Evolutionary conservation across 2,797 vertebrate genomes (phyloP), one percentile per base, ranked within the genome.

Genomic region (Pseudocheirus occidentalis): DNA sequence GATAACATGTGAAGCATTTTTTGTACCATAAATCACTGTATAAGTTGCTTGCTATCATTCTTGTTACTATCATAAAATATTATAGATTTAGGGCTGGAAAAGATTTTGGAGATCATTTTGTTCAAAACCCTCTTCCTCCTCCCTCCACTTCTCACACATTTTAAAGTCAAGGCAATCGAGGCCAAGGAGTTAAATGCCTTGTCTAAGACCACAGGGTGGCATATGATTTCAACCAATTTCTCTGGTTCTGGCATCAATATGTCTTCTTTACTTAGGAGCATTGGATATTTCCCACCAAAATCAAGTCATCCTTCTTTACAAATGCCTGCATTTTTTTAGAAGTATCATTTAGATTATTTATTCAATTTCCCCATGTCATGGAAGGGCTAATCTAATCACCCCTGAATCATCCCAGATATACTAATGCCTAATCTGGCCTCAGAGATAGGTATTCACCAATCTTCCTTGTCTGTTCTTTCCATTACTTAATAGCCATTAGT

Each of bases 211-310:
- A 90, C 50, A 40, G 34, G 53, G 89, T 52, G 31, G 46, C 46
- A 28, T 29, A 90, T 29, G 13, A 66, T 66, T 34, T 66, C 59
- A 73, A 73, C 62, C 14, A 18, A 73, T 18, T 40, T 73, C 66
- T 81, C n/a, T 81, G 66, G n/a, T 10, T 87, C 12, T 9, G 1
- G 21, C 24, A 28, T 34, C 73, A 81, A 81, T 81, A 87, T 27
- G 9, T 27, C 40, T 81, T 81, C 40, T 50, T 87, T 87, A 87
- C 10, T 87, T n/a, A 57, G 0, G 66, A 92, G 53, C 31, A 28
- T 62, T 90, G 93, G 58, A 1, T 50, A 58, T 96, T 97, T 98
- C 92, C 57, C 56, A 95, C 55, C 62, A 93, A 95, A 95, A 96
- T 81, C 53, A 94, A 97, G 53, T 56, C 46, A 66, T 13, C 53